phyloP scores from a whole-genome alignment of 1,140 invertebrate genomes.

The Rhopalosiphum padi region DNA sequence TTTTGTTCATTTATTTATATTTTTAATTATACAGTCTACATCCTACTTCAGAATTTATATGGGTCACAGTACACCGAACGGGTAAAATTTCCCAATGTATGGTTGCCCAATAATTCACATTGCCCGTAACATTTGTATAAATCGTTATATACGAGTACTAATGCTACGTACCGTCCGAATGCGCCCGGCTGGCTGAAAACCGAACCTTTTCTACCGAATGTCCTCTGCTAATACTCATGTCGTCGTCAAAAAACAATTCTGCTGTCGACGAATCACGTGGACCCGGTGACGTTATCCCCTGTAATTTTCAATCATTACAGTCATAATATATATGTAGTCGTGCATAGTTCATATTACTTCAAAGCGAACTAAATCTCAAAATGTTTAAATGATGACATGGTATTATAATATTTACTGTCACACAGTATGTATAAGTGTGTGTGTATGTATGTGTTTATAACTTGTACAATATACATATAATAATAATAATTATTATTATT shows the following conservation, averaged over 20 bases:
- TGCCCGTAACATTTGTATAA: not conserved
- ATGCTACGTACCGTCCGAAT: conserved; percentile 19
- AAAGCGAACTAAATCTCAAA: not conserved
- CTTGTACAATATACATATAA: not conserved
- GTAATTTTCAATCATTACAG: not conserved
- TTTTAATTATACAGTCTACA: not conserved
- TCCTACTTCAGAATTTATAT: not conserved
- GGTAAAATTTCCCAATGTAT: not conserved
- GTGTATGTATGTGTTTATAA: not conserved
- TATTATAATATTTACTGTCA: not conserved
- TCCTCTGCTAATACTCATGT: conserved; percentile 50
- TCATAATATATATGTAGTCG: not conserved
- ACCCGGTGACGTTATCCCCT: not conserved
- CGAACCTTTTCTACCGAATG: conserved; percentile 43
- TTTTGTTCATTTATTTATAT: not conserved
- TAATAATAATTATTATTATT: not conserved
- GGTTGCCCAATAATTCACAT: not conserved
- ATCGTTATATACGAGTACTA: not conserved
- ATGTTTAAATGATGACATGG: not conserved
- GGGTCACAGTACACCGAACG: not conserved
- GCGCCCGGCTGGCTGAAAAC: conserved; percentile 39
- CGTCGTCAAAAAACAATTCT: conserved; percentile 32
- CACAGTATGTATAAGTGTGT: not conserved
- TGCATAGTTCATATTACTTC: not conserved
- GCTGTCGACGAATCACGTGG: not conserved